phyloP scores from a whole-genome alignment of 2,888 invertebrate genomes.

The Allophyes oxyacanthae region DNA sequence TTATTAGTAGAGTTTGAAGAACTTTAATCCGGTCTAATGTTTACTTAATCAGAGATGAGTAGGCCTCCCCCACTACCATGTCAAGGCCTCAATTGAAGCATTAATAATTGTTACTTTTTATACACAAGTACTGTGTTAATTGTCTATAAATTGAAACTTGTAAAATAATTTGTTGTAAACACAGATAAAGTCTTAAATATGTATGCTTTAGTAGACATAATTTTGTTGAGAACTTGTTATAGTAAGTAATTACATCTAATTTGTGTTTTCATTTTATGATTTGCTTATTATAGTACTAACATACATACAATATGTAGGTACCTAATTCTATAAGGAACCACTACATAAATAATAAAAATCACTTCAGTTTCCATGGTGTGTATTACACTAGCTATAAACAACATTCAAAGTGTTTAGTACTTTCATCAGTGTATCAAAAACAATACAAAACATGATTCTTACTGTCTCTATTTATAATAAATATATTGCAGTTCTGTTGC shows the following conservation, averaged over 20 bases:
- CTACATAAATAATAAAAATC: no score
- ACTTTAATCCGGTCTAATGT: background rate
- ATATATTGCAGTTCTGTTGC: no score
- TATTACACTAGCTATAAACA: no score
- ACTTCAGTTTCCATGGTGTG: no score
- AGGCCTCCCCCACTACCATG: conserved; percentile 32
- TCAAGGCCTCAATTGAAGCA: conserved; percentile 49
- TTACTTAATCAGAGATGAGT: conserved; percentile 27
- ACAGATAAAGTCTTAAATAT: conserved; percentile 1
- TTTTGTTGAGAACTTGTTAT: conserved; percentile 1
- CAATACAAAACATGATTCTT: no score
- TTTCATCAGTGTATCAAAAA: no score
- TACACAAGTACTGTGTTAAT: conserved; percentile 18
- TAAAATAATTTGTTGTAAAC: conserved; percentile 12
- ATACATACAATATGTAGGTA: no score
- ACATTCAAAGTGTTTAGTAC: no score
- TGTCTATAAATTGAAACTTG: conserved; percentile 14
- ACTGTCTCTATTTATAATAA: no score
- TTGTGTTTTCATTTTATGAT: no score
- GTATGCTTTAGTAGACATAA: conserved; percentile 1
- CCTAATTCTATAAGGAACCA: no score
- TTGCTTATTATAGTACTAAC: background rate
- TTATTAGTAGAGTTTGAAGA: background rate
- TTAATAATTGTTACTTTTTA: conserved; percentile 39
- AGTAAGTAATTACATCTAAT: no score